Percentiles rank a stretch among this genome's conserved stretches.
Conservation (phyloP, 2,888 invertebrate genomes). For the Conchocele bisecta region DNA sequence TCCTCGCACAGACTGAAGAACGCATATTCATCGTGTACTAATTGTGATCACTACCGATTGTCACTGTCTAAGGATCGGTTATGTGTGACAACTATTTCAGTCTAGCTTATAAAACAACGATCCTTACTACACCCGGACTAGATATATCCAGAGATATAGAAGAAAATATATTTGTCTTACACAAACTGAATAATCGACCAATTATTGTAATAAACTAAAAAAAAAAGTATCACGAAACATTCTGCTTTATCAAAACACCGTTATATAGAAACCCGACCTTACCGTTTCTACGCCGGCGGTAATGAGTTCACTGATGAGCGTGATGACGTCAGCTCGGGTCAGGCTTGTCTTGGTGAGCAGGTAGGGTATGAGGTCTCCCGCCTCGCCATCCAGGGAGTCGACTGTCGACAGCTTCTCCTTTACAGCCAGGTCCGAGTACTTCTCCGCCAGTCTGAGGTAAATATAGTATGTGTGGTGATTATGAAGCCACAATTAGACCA, state of each 20-base stretch:
- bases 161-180: not conserved
- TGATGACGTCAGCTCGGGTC: constrained; percentile 49
- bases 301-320: constrained; percentile 62
- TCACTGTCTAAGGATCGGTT: no score
- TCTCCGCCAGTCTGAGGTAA: constrained; percentile 59
- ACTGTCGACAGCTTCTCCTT: constrained; percentile 3
- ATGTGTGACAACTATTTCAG: no score
- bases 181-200: not conserved
- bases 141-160: no score
- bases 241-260: no score
- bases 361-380: constrained; percentile 58
- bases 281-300: constrained; percentile 70
- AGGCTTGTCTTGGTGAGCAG: constrained; percentile 51
- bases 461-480: no score
- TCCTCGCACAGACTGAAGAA: no score
- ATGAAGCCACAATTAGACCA: no score
- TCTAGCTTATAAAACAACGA: no score
- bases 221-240: not conserved
- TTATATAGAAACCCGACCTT: no score
- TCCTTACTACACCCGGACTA: no score
- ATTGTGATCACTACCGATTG: no score
- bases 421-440: constrained; percentile 41
- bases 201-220: not conserved
- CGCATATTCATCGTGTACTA: no score
- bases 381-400: constrained; percentile 42